These are phyloP conservation scores for Bombus difficillimus DNA, from an alignment of 1,140 invertebrate genomes.

Conservation along the genomic window DNA sequence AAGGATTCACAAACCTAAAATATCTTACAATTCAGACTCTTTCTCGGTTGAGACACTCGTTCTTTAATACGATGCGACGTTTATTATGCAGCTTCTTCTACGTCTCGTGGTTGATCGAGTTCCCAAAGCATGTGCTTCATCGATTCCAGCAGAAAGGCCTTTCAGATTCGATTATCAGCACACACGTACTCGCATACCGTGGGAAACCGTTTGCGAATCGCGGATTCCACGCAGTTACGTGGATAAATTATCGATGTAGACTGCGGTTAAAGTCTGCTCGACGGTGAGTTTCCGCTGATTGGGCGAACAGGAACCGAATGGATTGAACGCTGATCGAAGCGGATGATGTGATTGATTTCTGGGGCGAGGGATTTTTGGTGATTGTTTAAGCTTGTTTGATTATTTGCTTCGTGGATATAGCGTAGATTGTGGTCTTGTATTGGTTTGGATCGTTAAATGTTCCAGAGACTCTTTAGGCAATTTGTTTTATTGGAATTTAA, in stretches of 20 bases:
- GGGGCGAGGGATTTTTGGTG: neutral
- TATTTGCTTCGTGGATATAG: neutral
- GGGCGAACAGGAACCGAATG: neutral
- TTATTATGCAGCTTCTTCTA: neutral
- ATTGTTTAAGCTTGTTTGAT: neutral
- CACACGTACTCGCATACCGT: neutral
- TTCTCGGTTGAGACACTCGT: too few relatives aligned
- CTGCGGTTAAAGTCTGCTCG: neutral
- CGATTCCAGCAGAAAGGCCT: too few relatives aligned
- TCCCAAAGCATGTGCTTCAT: neutral
- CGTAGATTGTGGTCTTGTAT: neutral
- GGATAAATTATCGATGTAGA: conserved; percentile 9
- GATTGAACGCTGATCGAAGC: conserved; percentile 1
- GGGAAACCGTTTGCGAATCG: neutral
- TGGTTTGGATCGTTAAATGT: too few relatives aligned
- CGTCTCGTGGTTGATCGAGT: neutral
- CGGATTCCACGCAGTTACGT: neutral
- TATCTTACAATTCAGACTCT: too few relatives aligned
- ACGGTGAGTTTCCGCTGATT: neutral
- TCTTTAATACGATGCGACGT: too few relatives aligned
- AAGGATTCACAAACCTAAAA: too few relatives aligned
- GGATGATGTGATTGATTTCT: neutral
- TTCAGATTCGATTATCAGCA: conserved; percentile 16
- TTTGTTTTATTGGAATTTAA: too few relatives aligned
- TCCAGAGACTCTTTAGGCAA: too few relatives aligned